phyloP scores from a whole-genome alignment of 1,140 invertebrate genomes.

The Neodiprion virginianus region DNA sequence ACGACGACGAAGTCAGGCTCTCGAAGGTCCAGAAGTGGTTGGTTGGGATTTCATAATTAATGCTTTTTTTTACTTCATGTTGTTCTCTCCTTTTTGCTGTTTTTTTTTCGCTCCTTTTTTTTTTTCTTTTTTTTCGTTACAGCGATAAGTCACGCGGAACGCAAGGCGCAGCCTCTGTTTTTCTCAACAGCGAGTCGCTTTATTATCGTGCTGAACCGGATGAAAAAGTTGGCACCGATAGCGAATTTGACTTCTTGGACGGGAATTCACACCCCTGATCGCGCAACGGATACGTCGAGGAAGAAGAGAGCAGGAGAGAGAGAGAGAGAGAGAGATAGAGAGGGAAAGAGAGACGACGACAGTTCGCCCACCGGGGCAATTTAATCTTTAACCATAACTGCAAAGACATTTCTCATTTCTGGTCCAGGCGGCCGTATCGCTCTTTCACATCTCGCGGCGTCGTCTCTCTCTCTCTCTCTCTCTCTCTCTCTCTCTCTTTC shows the following conservation, averaged over 20 bases:
- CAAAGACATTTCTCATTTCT: conserved; percentile 62
- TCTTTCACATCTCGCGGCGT: conserved; percentile 14
- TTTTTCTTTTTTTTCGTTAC: too few species aligned
- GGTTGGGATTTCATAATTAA: not conserved
- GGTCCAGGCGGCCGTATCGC: conserved; percentile 36
- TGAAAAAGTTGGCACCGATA: not conserved
- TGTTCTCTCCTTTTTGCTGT: too few species aligned
- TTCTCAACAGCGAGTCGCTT: not conserved
- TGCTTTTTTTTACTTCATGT: too few species aligned
- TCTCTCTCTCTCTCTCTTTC: conserved; percentile 34
- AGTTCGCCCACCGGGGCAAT: not conserved
- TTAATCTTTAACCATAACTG: conserved; percentile 19
- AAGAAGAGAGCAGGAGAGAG: conserved; percentile 21
- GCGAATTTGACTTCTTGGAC: not conserved
- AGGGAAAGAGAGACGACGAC: conserved; percentile 4
- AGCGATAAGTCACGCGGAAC: too few species aligned
- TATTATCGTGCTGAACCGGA: not conserved
- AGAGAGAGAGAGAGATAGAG: conserved; percentile 21
- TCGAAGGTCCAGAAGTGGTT: not conserved
- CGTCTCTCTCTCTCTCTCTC: conserved; percentile 58
- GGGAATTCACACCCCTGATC: not conserved
- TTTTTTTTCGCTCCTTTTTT: too few species aligned
- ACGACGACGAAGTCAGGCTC: too few species aligned
- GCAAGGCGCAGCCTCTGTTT: too few species aligned
- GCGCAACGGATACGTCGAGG: not conserved